A percentile compares a stretch with the other conserved stretches of the same genome.
These are phyloP conservation scores for Poecilobothrus nobilitatus DNA, from an alignment of 2,888 invertebrate species.

Conservation along the genomic window DNA sequence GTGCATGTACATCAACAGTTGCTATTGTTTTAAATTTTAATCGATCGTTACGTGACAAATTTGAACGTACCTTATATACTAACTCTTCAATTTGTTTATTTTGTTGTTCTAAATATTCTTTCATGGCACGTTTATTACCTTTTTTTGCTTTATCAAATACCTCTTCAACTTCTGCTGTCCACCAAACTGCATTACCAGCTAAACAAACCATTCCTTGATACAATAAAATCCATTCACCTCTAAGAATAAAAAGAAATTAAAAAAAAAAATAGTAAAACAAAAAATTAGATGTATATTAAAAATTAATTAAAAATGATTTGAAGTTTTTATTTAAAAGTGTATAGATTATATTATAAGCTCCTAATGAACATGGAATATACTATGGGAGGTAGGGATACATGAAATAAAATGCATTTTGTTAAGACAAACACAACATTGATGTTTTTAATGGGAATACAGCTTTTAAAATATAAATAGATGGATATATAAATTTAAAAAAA, in stretches of 20 bases:
- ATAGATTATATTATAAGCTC: too few relatives aligned
- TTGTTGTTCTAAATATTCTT: slow-evolving; percentile 67
- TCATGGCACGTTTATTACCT: slow-evolving; percentile 82
- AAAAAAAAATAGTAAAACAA: neutral
- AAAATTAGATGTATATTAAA: neutral
- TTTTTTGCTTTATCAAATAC: slow-evolving; percentile 61
- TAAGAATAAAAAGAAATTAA: slow-evolving; percentile 29
- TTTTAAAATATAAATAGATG: too few relatives aligned
- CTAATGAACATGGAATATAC: too few relatives aligned
- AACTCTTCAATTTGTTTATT: slow-evolving; percentile 78
- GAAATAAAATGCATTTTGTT: too few relatives aligned
- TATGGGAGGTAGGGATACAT: too few relatives aligned
- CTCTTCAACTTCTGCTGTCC: slow-evolving; percentile 92
- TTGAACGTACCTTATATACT: slow-evolving; percentile 61
- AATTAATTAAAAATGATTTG: neutral
- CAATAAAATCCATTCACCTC: slow-evolving; percentile 81
- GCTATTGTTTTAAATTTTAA: slow-evolving; percentile 80
- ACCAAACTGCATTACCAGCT: slow-evolving; percentile 86
- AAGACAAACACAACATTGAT: too few relatives aligned
- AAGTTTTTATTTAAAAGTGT: too few relatives aligned
- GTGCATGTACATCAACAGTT: slow-evolving; percentile 85
- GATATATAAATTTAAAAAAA: too few relatives aligned
- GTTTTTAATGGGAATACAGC: too few relatives aligned
- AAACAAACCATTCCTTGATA: slow-evolving; percentile 83
- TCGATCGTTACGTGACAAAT: slow-evolving; percentile 70